A percentile compares a stretch with the other conserved stretches of the same genome.
These are phyloP conservation scores for Steinernema scapterisci DNA, from an alignment of 2,888 invertebrate species.

Conservation along the genomic window DNA sequence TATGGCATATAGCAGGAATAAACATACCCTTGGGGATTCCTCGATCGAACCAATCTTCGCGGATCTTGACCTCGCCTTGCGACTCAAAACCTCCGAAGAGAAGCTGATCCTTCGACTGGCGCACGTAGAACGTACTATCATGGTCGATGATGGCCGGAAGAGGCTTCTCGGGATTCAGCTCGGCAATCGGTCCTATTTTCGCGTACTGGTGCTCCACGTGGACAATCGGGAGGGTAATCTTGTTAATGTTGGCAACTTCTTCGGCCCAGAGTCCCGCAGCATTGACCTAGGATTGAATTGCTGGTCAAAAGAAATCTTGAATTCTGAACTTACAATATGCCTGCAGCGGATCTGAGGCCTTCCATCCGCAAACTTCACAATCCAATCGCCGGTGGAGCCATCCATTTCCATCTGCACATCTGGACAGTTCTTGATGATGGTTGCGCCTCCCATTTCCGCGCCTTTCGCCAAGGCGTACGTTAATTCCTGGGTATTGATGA, in stretches of 20 bases:
- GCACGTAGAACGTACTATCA: constrained; percentile 70
- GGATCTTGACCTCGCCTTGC: constrained; percentile 67
- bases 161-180: constrained; percentile 56
- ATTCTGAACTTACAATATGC: background rate
- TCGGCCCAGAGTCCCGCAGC: constrained; percentile 69
- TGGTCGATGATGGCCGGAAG: constrained; percentile 70
- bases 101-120: constrained; percentile 64
- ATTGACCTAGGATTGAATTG: background rate
- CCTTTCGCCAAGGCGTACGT: constrained; percentile 70
- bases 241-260: constrained; percentile 69
- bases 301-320: too few relatives aligned
- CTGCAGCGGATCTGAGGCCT: constrained; percentile 16
- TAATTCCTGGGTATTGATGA: constrained; percentile 69
- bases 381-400: constrained; percentile 57
- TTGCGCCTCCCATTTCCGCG: constrained; percentile 68
- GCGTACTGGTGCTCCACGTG: constrained; percentile 71
- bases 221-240: constrained; percentile 69
- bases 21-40: constrained; percentile 68
- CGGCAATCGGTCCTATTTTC: constrained; percentile 67
- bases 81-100: constrained; percentile 68
- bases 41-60: constrained; percentile 69
- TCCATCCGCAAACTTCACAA: constrained; percentile 67
- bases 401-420: constrained; percentile 44
- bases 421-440: constrained; percentile 60
- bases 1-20: background rate